Conservation (phyloP, 2,888 invertebrate genomes). For the Chaetogeoica ovagalla region DNA sequence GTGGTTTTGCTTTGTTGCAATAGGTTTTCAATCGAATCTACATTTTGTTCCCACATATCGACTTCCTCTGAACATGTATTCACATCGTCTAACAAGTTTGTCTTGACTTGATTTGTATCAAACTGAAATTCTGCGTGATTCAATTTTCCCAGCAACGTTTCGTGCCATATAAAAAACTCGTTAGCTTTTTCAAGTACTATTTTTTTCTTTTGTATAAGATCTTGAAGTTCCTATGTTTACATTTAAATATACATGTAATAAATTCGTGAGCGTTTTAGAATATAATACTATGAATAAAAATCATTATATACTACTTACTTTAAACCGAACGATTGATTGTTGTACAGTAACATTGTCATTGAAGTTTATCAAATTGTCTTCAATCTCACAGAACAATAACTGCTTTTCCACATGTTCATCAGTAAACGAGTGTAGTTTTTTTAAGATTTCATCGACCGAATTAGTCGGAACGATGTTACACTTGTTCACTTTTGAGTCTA, state of each 20-base stretch:
- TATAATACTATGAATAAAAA: not conserved
- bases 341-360: not conserved
- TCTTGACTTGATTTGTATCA: constrained; percentile 45
- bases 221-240: constrained; percentile 65
- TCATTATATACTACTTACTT: constrained; percentile 6
- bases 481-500: constrained; percentile 68
- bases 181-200: constrained; percentile 78
- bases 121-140: constrained; percentile 50
- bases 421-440: constrained; percentile 76
- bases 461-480: constrained; percentile 81
- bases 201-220: constrained; percentile 74
- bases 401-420: constrained; percentile 86
- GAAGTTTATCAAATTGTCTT: constrained; percentile 73
- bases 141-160: constrained; percentile 71
- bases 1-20: constrained; percentile 39
- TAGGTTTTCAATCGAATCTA: constrained; percentile 44
- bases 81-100: constrained; percentile 42
- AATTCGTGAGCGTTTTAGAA: not conserved
- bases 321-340: constrained; percentile 22
- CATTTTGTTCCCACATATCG: constrained; percentile 39
- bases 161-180: constrained; percentile 79
- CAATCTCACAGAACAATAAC: constrained; percentile 75
- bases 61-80: constrained; percentile 50
- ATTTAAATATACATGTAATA: not conserved
- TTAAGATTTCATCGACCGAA: constrained; percentile 76